phyloP scores from a whole-genome alignment of 2,113 vertebrate species.

The Turnix velox region DNA sequence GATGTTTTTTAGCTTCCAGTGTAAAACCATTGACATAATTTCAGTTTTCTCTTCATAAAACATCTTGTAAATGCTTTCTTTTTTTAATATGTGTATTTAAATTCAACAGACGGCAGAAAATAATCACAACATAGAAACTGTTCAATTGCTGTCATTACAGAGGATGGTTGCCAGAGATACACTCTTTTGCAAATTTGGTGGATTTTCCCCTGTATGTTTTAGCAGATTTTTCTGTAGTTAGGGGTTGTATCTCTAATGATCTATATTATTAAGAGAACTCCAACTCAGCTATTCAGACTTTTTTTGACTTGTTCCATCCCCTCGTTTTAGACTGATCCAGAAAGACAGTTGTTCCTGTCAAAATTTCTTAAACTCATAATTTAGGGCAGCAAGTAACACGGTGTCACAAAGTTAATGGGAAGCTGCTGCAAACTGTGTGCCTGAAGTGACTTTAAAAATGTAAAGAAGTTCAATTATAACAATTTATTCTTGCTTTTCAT shows the following conservation, averaged over 20 bases:
- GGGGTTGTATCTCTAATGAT: not conserved
- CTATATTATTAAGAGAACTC: not conserved
- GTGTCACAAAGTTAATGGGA: not conserved
- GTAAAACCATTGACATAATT: not conserved
- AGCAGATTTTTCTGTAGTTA: not conserved
- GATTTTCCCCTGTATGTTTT: not conserved
- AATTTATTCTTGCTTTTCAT: not conserved
- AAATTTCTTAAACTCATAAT: not conserved
- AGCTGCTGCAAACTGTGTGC: not conserved
- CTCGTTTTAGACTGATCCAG: not conserved
- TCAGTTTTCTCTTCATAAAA: not conserved
- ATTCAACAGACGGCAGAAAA: not conserved
- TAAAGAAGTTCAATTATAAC: not conserved
- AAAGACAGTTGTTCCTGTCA: not conserved
- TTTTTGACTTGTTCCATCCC: not conserved
- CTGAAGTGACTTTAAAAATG: not conserved
- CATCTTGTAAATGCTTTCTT: not conserved
- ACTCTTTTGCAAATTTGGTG: not conserved
- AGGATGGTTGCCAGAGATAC: not conserved
- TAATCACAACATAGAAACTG: not conserved
- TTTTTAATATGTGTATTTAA: not conserved
- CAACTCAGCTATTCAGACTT: not conserved
- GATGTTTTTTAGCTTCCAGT: not conserved
- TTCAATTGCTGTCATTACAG: not conserved
- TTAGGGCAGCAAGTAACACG: not conserved